phyloP scores from a whole-genome alignment of 1,140 invertebrate genomes.

The Schlechtendalia chinensis region DNA sequence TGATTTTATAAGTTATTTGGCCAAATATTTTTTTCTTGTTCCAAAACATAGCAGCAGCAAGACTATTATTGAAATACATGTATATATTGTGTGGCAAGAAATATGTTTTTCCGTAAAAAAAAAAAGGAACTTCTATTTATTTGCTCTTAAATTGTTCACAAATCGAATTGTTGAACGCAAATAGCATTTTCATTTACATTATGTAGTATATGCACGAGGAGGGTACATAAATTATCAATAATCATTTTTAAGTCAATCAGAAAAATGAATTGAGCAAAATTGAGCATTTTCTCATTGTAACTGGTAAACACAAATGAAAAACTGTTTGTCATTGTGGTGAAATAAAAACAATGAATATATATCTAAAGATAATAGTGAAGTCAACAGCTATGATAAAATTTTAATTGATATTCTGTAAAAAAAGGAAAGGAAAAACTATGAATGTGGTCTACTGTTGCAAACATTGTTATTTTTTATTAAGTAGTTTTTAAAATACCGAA shows the following conservation, averaged over 20 bases:
- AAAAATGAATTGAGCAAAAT: conserved; percentile 27
- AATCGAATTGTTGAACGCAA: not conserved
- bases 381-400: too few species aligned
- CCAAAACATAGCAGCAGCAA: too few species aligned
- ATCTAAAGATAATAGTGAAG: not conserved
- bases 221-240: not conserved
- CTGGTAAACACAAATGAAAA: not conserved
- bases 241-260: not conserved
- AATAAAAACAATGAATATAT: not conserved
- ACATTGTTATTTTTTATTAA: not conserved
- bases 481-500: not conserved
- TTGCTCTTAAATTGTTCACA: not conserved
- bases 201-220: not conserved
- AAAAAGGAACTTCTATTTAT: conserved; percentile 9
- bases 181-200: not conserved
- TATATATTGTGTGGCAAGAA: not conserved
- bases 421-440: not conserved
- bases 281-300: conserved; percentile 10
- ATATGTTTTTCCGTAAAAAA: not conserved
- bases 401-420: not conserved
- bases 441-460: not conserved
- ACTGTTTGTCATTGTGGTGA: not conserved
- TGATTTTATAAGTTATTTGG: not conserved
- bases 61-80: too few species aligned
- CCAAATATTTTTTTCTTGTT: too few species aligned